phyloP scores from a whole-genome alignment of 2,797 vertebrate species.

The Botia almorhae region DNA sequence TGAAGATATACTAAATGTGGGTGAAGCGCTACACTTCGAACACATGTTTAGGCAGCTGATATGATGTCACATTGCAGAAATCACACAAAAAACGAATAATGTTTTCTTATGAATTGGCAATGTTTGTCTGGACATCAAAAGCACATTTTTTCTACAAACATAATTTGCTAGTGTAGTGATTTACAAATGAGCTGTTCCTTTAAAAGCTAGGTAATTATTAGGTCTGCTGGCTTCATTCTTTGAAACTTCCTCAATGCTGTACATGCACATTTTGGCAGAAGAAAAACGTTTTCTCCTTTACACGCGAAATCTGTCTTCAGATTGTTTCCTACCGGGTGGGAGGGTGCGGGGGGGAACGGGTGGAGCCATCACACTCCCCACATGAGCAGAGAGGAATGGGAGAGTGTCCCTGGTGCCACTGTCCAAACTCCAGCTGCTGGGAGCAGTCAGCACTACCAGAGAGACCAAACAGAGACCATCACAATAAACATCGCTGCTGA shows the following conservation, averaged over 20 bases:
- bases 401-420: slow-evolving; percentile 85
- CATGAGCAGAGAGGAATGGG: slow-evolving; percentile 83
- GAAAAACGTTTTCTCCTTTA: too few species aligned
- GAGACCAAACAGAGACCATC: slow-evolving; percentile 42
- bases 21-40: background rate
- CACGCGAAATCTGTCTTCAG: too few species aligned
- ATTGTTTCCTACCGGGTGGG: slow-evolving; percentile 69
- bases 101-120: background rate
- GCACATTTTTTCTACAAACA: background rate
- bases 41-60: slow-evolving; percentile 1
- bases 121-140: background rate
- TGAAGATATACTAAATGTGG: background rate
- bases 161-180: background rate
- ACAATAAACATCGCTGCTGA: background rate
- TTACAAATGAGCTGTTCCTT: too few species aligned
- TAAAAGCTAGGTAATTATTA: too few species aligned
- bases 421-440: slow-evolving; percentile 96
- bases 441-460: slow-evolving; percentile 86
- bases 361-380: slow-evolving; percentile 86
- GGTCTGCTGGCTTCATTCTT: too few species aligned
- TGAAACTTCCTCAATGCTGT: too few species aligned
- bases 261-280: too few species aligned
- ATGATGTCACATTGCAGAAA: background rate
- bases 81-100: background rate
- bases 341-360: slow-evolving; percentile 88